A percentile compares a stretch with the other conserved stretches of the same genome.
phyloP scores from a whole-genome alignment of 2,113 vertebrate species.

The Copsychus sechellarum region DNA sequence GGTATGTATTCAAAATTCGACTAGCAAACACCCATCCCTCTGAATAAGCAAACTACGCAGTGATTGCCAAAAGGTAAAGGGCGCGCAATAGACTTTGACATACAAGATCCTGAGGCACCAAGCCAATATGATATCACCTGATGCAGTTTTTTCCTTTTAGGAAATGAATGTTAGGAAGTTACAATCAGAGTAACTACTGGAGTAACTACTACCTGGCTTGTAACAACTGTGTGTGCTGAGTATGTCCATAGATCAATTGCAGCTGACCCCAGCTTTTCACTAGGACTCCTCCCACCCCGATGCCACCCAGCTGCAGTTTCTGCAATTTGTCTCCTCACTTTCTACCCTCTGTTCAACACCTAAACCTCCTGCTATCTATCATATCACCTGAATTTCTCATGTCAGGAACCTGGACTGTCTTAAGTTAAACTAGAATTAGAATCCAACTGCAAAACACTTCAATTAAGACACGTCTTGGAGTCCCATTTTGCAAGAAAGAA shows the following conservation, averaged over 20 bases:
- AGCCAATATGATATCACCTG: background rate
- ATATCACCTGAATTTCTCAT: background rate
- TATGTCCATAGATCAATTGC: background rate
- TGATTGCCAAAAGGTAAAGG: background rate
- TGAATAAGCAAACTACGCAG: background rate
- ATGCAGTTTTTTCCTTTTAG: background rate
- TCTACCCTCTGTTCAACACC: background rate
- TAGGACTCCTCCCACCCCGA: background rate
- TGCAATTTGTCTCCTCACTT: background rate
- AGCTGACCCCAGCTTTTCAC: background rate
- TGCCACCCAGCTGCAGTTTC: background rate
- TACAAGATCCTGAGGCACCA: background rate
- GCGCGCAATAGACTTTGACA: background rate
- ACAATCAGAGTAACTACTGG: background rate
- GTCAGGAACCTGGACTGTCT: background rate
- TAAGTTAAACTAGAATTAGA: background rate
- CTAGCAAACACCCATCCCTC: background rate
- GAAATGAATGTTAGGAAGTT: background rate
- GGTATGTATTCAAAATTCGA: background rate
- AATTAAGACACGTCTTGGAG: background rate
- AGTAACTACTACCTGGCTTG: background rate
- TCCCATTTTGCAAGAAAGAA: background rate
- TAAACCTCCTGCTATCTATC: background rate
- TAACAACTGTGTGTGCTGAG: rapidly evolving
- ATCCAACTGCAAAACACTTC: background rate